phyloP scores from a whole-genome alignment of 2,888 invertebrate genomes.

The Macrosoma leucophasiata region DNA sequence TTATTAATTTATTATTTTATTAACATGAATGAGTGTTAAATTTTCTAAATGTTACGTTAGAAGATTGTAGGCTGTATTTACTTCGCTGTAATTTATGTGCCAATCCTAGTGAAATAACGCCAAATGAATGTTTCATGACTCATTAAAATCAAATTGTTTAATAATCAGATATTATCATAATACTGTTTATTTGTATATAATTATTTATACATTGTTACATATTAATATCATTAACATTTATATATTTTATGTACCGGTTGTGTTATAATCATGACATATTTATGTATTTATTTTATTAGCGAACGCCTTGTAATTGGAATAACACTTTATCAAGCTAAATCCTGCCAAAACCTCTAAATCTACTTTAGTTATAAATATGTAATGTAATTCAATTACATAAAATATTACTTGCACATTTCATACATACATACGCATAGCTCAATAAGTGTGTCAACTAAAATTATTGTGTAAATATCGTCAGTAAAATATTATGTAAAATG shows the following conservation, averaged over 20 bases:
- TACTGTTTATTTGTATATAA: constrained; percentile 35
- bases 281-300: constrained; percentile 40
- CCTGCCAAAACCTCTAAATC: constrained; percentile 61
- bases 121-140: constrained; percentile 36
- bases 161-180: constrained; percentile 29
- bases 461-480: constrained; percentile 73
- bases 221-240: constrained; percentile 25
- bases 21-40: constrained; percentile 30
- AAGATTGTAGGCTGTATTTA: constrained; percentile 38
- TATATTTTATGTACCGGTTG: constrained; percentile 58
- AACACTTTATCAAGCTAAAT: constrained; percentile 67
- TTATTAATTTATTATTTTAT: constrained; percentile 35
- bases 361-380: constrained; percentile 39
- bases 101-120: constrained; percentile 55
- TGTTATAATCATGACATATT: constrained; percentile 42
- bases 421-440: constrained; percentile 71
- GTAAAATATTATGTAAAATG: constrained; percentile 73
- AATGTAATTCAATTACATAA: constrained; percentile 69
- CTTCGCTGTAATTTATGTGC: constrained; percentile 45
- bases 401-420: constrained; percentile 67
- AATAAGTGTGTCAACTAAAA: constrained; percentile 73
- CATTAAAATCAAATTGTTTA: constrained; percentile 20
- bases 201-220: constrained; percentile 30
- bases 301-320: constrained; percentile 46
- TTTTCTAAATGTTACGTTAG: constrained; percentile 25